phyloP scores from a whole-genome alignment of 2,888 invertebrate genomes.

The Sycophila texana region DNA sequence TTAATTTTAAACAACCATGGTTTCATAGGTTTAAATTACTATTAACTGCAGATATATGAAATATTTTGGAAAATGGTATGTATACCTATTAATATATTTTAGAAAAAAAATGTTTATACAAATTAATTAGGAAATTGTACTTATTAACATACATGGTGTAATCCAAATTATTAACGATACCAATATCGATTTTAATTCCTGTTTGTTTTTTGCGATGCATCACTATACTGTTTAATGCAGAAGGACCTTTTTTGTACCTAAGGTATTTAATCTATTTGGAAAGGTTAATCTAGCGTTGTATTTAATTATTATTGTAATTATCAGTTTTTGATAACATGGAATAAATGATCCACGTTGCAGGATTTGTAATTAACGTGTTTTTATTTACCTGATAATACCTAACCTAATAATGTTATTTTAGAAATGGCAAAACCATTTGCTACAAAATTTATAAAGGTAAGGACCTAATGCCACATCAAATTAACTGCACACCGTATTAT shows the following conservation, averaged over 20 bases:
- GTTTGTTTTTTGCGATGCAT: not conserved
- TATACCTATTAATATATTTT: slow-evolving; percentile 3
- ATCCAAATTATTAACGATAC: not conserved
- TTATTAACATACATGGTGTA: no score
- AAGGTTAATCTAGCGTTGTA: slow-evolving; percentile 34
- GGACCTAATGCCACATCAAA: no score
- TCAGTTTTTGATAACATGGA: slow-evolving; percentile 26
- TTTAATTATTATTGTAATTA: slow-evolving; percentile 38
- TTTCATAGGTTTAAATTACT: slow-evolving; percentile 9
- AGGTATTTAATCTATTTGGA: slow-evolving; percentile 33
- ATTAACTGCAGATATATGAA: slow-evolving; percentile 5
- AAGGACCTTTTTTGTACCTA: slow-evolving; percentile 2
- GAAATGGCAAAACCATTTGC: no score
- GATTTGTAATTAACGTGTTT: slow-evolving; percentile 34
- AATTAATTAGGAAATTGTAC: not conserved
- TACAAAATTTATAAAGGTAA: no score
- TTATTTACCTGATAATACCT: slow-evolving; percentile 5
- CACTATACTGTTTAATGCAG: slow-evolving; percentile 20
- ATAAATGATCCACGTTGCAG: slow-evolving; percentile 46
- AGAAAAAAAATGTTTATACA: not conserved
- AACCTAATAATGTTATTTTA: no score
- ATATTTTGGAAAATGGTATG: no score
- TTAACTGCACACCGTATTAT: no score
- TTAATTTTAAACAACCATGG: not conserved
- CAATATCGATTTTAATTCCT: not conserved